Evolutionary conservation across 2,113 vertebrate genomes (phyloP).

Genomic region (Nestor notabilis): DNA sequence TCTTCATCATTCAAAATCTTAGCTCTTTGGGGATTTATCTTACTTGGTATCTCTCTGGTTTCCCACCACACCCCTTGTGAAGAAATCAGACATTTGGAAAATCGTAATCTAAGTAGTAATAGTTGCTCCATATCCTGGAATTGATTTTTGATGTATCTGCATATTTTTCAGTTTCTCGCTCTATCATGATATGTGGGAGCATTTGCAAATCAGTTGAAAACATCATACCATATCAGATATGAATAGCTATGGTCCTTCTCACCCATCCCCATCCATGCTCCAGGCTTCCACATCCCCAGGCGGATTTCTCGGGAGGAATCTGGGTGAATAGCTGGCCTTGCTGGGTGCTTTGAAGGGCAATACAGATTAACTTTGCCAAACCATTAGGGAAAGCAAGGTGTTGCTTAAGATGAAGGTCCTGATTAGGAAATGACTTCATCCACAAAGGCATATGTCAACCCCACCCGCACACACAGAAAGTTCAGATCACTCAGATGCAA

Average conservation of each 20-base stretch:
- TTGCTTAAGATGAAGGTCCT: conserved; percentile 23
- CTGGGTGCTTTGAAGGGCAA: conserved; percentile 33
- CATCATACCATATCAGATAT: conserved; percentile 30
- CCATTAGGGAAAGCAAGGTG: conserved; percentile 37
- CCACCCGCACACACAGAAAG: not conserved
- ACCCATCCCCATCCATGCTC: not conserved
- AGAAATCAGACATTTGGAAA: not conserved
- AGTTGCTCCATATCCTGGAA: conserved; percentile 1
- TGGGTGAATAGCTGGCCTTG: not conserved
- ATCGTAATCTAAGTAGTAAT: not conserved
- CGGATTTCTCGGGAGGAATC: conserved; percentile 12
- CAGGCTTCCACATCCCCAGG: not conserved
- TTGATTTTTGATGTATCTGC: not conserved
- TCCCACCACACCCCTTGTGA: not conserved
- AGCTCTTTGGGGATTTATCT: not conserved
- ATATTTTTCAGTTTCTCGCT: not conserved
- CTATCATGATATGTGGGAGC: not conserved
- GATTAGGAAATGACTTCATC: conserved; percentile 31
- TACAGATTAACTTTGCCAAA: not conserved
- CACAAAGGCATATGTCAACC: not conserved
- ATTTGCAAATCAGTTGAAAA: conserved; percentile 36
- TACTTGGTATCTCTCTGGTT: not conserved
- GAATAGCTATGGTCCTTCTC: conserved; percentile 6
- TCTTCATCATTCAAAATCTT: not conserved
- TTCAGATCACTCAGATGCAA: conserved; percentile 10